Conservation (phyloP, 2,888 invertebrate species). For the Tiliacea aurago region DNA sequence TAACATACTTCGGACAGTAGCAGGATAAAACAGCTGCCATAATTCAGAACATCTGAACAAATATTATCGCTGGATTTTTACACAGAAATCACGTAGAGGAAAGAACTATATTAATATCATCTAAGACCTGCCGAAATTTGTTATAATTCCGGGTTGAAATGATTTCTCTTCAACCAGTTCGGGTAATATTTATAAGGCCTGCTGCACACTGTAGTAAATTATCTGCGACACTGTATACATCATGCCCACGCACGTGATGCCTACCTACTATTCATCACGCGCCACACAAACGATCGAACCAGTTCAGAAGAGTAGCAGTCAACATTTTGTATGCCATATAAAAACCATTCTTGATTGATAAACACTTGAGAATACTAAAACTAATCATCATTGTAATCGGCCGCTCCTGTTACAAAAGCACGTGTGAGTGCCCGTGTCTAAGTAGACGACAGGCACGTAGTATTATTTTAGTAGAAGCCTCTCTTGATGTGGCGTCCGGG, state of each 20-base stretch:
- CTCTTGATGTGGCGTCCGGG: not conserved
- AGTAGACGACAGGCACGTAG: too few relatives aligned
- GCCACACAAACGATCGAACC: not conserved
- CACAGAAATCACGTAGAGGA: not conserved
- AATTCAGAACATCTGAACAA: slow-evolving; percentile 9
- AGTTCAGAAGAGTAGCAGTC: not conserved
- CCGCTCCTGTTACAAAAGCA: not conserved
- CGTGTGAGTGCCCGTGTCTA: not conserved
- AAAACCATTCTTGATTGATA: not conserved
- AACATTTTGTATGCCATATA: not conserved
- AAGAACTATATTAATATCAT: not conserved
- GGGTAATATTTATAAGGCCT: not conserved
- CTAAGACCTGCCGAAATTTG: not conserved
- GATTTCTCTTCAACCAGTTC: not conserved
- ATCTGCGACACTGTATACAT: not conserved
- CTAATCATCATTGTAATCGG: not conserved
- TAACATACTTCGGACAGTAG: not conserved
- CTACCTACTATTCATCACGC: not conserved
- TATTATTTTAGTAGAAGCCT: not conserved
- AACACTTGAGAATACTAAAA: not conserved
- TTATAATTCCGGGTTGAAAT: not conserved
- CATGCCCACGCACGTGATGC: not conserved
- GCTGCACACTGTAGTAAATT: not conserved
- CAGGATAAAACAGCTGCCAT: slow-evolving; percentile 10
- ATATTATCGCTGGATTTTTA: not conserved